phyloP scores from a whole-genome alignment of 2,113 vertebrate species.

The Andinoacara biseriatus region DNA sequence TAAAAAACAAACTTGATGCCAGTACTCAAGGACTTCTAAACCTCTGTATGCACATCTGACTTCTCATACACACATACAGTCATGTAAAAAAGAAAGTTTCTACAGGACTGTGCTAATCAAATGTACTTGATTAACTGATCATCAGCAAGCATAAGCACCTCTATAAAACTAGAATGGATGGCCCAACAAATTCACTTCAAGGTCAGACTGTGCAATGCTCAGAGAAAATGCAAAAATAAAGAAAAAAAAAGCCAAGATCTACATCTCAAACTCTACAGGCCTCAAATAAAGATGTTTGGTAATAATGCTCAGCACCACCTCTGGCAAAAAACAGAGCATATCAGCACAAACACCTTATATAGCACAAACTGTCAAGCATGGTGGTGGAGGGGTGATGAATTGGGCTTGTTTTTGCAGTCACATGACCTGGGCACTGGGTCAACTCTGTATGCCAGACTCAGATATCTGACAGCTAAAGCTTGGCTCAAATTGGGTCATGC shows the following conservation, averaged over 20 bases:
- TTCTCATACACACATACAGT: neutral
- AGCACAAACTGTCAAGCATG: neutral
- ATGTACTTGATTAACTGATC: neutral
- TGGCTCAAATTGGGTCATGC: neutral
- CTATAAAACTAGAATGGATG: neutral
- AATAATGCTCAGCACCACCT: neutral
- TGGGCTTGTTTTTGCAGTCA: neutral
- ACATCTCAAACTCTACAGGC: neutral
- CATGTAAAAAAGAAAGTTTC: neutral
- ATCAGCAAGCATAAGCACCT: neutral
- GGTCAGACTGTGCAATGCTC: neutral
- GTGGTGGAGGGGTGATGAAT: neutral
- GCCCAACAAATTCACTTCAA: no score
- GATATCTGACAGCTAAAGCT: neutral
- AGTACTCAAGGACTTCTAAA: neutral
- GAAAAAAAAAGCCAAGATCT: neutral
- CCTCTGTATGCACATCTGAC: neutral
- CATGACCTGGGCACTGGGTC: neutral
- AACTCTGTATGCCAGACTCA: neutral
- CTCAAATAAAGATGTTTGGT: neutral
- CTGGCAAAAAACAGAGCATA: neutral
- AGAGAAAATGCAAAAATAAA: neutral
- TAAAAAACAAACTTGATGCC: neutral
- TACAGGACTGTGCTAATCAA: neutral
- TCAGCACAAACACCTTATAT: neutral